Base-by-base conservation (phyloP, 1,140 invertebrate species). In the Hyles vespertilio region DNA sequence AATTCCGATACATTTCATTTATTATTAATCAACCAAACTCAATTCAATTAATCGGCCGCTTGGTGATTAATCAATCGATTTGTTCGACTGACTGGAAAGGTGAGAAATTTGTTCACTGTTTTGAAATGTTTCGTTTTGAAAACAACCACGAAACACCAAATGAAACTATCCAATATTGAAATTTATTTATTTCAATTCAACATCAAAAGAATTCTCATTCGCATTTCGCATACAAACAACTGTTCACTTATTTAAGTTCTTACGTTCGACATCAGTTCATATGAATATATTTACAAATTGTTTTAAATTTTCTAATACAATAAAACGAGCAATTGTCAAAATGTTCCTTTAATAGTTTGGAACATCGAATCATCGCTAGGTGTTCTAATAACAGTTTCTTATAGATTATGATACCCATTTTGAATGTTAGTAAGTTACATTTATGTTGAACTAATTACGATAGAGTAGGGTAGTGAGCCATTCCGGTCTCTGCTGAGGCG, bases 401-500 rank as follows among this genome's bases (percentile, higher is more conserved):
- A 22, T 40, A 40, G 36, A 40, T 8, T 5, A 40, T 5, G 8
- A 40, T 40, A 40, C 36, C 36, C 36, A 40, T 40, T 40, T 76
- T 40, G 36, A 8, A 5, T 40, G 36, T 40, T 40, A 79, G 55
- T 60, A 65, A 65, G 44, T 40, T 40, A 40, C 36, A 40, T 5
- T 40, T 40, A 40, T 40, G 36, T 40, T 5, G 36, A 40, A 58
- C 57, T 74, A 88, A 61, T 85, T 88, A 67, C 82, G 83, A 66
- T 88, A 88, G 32, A 88, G 64, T 72, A 83, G 71, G 55, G 78
- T 85, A 58, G 88, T 88, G 12, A 90, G 69, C 77, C 90, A 87
- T 32, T 91, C 82, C 59, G 90, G 88, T 60, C 87, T 84, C 43
- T 87, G 81, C 53, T 90, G 79, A 70, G 90, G 89, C 36, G 85